Evolutionary conservation across 1,140 invertebrate species (phyloP), one percentile per base, ranked within the genome.

Genomic region (Anastatus disparis): DNA sequence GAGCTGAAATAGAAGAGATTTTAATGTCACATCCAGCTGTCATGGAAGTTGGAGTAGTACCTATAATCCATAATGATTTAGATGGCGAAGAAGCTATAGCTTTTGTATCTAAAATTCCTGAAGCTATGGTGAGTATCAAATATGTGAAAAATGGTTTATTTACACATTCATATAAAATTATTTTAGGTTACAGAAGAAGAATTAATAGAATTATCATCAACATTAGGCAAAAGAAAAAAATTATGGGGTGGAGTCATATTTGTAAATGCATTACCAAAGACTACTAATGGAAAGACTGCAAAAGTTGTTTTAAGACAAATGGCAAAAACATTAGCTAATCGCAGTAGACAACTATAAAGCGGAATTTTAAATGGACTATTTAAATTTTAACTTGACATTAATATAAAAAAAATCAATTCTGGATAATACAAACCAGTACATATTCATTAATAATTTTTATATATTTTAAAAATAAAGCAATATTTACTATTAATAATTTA

Each of bases 31-130:
- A 93, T 81, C 88, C 89, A 0, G 87, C 80, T 0, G 87, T 95
- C 2, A 77, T 83, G 35, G 91, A 93, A 69, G 90, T 85, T 4
- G 91, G 89, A 0, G 92, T 95, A 0, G 85, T 93, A 24, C 91
- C 91, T 0, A 83, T 93, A 35, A n/a, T n/a, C n/a, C 88, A 90
- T 0, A 84, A 92, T 69, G 76, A 85, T 22, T 77, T 84, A 20
- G 82, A 83, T 73, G 89, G 89, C 12, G 90, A 94, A 72, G 77
- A 90, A 15, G 89, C 91, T 0, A 85, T 88, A 42, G 93, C 92
- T 7, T 90, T 90, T 44, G 83, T 94, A 2, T 70, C 72, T 6
- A 76, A 74, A 27, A 73, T 77, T 31, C 76, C 81, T 2, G 82
- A 78, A 0, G 46, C 70, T 7, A 69, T 84, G 10, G 77, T 88